phyloP scores from a whole-genome alignment of 2,797 vertebrate genomes.

The Anguilla anguilla region DNA sequence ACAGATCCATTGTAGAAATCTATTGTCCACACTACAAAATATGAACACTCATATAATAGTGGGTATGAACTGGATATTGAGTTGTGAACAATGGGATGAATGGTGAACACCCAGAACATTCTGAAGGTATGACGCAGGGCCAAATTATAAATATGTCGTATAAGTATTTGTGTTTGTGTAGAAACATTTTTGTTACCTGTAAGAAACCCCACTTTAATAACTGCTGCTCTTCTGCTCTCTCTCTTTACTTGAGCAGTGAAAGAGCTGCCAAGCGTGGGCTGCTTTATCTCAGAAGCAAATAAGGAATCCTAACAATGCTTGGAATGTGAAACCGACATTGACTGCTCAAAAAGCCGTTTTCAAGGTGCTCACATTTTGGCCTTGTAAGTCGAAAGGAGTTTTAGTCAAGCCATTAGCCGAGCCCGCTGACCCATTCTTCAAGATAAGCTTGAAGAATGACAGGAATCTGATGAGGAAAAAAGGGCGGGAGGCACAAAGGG shows the following conservation, averaged over 20 bases:
- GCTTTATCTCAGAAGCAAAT: slow-evolving; percentile 62
- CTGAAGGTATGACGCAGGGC: background rate
- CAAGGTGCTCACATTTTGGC: slow-evolving; percentile 67
- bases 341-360: slow-evolving; percentile 68
- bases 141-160: background rate
- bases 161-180: background rate
- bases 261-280: slow-evolving; percentile 54
- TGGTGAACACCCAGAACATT: background rate
- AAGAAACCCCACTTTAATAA: background rate
- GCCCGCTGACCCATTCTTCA: slow-evolving; percentile 76
- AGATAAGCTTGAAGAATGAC: slow-evolving; percentile 83
- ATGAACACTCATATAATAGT: background rate
- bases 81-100: slow-evolving; percentile 4
- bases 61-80: background rate
- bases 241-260: slow-evolving; percentile 12
- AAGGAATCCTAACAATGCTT: slow-evolving; percentile 70
- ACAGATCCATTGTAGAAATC: background rate
- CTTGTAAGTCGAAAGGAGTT: slow-evolving; percentile 68
- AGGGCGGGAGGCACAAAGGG: slow-evolving; percentile 46
- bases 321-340: slow-evolving; percentile 74
- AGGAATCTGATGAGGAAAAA: slow-evolving; percentile 67
- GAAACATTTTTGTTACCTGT: background rate
- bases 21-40: background rate
- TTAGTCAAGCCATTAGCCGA: slow-evolving; percentile 71
- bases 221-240: background rate